Evolutionary conservation across 2,888 invertebrate species (phyloP).

Genomic region (Spilosoma lubricipeda): DNA sequence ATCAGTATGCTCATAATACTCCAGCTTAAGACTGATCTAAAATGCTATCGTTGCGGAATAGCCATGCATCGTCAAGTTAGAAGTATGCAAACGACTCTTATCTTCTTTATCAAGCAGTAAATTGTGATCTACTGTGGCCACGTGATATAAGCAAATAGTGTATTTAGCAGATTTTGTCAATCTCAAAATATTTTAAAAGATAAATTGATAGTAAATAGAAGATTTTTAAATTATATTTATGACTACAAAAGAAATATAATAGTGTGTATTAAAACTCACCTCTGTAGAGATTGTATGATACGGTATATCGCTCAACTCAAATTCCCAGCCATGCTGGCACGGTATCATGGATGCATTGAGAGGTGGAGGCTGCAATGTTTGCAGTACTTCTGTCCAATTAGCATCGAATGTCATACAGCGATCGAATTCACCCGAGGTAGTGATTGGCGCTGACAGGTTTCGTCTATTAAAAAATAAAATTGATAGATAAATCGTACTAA

Average conservation of each 20-base stretch:
- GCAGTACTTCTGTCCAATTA: conserved; percentile 75
- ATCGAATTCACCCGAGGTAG: conserved; percentile 60
- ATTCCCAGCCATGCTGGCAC: conserved; percentile 75
- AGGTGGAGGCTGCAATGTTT: conserved; percentile 62
- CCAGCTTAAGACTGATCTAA: too few relatives aligned
- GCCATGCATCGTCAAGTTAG: too few relatives aligned
- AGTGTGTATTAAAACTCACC: conserved; percentile 49
- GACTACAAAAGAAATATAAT: neutral
- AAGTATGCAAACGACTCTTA: too few relatives aligned
- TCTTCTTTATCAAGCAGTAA: neutral
- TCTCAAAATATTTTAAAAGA: neutral
- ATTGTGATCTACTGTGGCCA: neutral
- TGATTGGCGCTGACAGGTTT: conserved; percentile 69
- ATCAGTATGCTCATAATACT: too few relatives aligned
- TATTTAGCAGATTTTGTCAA: neutral
- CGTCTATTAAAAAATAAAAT: conserved; percentile 60
- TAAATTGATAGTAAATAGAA: neutral
- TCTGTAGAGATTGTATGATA: conserved; percentile 76
- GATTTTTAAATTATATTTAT: neutral
- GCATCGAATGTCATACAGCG: conserved; percentile 68
- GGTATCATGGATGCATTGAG: conserved; percentile 59
- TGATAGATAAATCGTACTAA: neutral
- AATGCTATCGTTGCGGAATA: too few relatives aligned
- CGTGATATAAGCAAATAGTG: neutral
- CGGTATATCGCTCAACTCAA: conserved; percentile 73